Evolutionary conservation across 2,113 vertebrate genomes (phyloP).

Genomic region (Acrocephalus arundinaceus): DNA sequence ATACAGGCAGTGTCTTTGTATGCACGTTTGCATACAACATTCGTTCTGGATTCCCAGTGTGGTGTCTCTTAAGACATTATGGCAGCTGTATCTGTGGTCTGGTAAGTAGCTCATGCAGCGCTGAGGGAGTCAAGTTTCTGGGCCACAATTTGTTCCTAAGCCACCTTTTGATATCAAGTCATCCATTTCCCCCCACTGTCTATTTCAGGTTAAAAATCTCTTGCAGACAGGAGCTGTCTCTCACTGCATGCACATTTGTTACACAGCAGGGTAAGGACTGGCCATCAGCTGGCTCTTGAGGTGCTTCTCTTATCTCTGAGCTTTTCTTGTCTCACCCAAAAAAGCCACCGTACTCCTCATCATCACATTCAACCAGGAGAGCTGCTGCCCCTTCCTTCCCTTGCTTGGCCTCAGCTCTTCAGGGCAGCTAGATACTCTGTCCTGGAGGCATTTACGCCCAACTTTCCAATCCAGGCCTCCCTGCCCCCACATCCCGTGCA

Average conservation of each 20-base stretch:
- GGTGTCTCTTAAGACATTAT: not conserved
- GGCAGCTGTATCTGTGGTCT: not conserved
- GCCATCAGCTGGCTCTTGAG: not conserved
- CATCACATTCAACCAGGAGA: not conserved
- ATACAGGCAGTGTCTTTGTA: not conserved
- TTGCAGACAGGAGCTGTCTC: not conserved
- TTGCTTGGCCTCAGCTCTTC: not conserved
- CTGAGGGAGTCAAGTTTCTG: not conserved
- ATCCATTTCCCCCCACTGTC: not conserved
- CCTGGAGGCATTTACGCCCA: not conserved
- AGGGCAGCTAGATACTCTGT: not conserved
- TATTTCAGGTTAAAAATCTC: not conserved
- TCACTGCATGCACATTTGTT: not conserved
- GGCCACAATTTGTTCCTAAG: not conserved
- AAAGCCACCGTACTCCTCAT: not conserved
- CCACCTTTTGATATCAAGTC: not conserved
- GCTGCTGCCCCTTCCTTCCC: not conserved
- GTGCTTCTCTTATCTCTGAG: not conserved
- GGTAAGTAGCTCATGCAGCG: not conserved
- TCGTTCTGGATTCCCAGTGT: not conserved
- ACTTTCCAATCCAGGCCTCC: not conserved
- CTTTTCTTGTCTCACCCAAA: not conserved
- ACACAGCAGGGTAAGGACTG: not conserved
- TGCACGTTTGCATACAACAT: not conserved
- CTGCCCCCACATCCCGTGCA: not conserved